Percentiles rank a stretch among this genome's conserved stretches.
These are phyloP conservation scores for Hippoglossus hippoglossus DNA, from an alignment of 2,797 vertebrate species.

Conservation along the genomic window DNA sequence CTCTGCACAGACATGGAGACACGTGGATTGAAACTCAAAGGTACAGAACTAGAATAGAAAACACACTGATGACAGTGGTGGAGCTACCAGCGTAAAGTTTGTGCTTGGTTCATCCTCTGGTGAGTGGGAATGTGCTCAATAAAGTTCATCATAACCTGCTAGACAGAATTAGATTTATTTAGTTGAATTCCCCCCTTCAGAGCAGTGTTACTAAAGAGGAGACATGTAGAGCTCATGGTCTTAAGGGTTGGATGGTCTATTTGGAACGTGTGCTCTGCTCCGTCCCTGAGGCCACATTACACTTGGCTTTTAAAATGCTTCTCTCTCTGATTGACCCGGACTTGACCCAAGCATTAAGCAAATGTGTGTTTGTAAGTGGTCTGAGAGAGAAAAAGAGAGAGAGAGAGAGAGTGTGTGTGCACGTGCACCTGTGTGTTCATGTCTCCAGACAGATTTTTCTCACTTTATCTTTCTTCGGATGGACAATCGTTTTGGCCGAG, in stretches of 20 bases:
- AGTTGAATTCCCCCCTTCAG: too few species aligned
- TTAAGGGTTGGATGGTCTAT: constrained; percentile 29
- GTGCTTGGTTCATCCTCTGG: not conserved
- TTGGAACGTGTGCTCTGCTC: constrained; percentile 29
- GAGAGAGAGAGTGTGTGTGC: constrained; percentile 1
- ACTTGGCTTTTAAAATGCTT: constrained; percentile 49
- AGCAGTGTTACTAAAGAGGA: not conserved
- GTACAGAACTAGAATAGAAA: too few species aligned
- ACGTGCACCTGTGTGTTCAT: constrained; percentile 31
- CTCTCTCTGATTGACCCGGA: constrained; percentile 50
- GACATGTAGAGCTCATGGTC: constrained; percentile 27
- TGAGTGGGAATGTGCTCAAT: not conserved
- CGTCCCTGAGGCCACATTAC: constrained; percentile 55
- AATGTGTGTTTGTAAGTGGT: constrained; percentile 24
- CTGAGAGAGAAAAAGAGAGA: not conserved
- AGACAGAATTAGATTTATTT: constrained; percentile 9
- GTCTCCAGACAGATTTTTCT: constrained; percentile 41
- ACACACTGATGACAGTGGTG: too few species aligned
- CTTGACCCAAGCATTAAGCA: constrained; percentile 52
- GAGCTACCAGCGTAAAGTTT: too few species aligned
- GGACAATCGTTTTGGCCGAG: constrained; percentile 42
- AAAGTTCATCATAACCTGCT: constrained; percentile 4
- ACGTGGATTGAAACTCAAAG: too few species aligned
- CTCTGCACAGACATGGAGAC: too few species aligned
- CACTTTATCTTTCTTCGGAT: constrained; percentile 57